Evolutionary conservation across 2,888 invertebrate genomes (phyloP).

Genomic region (Agriopis aurantiaria): DNA sequence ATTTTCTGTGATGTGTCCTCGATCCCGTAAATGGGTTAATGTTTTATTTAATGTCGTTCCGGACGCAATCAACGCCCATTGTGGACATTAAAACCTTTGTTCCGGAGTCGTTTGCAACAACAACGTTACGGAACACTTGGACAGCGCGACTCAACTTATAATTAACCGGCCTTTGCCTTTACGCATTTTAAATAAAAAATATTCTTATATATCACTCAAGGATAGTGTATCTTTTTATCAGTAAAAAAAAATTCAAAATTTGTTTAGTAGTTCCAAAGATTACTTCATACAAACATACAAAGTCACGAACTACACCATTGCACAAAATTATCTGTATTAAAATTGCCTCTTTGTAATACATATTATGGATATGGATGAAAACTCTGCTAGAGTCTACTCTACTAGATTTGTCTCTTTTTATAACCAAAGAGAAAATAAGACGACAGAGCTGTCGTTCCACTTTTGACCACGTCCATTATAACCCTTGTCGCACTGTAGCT

Average conservation of each 20-base stretch:
- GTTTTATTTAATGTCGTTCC: constrained; percentile 44
- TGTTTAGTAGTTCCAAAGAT: too few species aligned
- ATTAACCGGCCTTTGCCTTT: not conserved
- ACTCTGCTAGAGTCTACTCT: too few species aligned
- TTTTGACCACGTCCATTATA: not conserved
- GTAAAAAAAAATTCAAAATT: too few species aligned
- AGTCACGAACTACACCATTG: too few species aligned
- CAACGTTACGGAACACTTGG: constrained; percentile 8
- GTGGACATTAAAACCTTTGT: constrained; percentile 53
- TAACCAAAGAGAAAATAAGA: not conserved
- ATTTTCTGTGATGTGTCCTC: constrained; percentile 40
- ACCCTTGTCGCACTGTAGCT: constrained; percentile 8
- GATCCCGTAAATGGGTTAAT: constrained; percentile 52
- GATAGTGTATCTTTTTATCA: not conserved
- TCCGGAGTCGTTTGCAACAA: constrained; percentile 37
- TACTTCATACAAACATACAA: too few species aligned
- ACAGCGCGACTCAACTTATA: not conserved
- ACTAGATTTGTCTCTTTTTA: not conserved
- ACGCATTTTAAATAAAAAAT: not conserved
- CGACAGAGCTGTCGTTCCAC: not conserved
- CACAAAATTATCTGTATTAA: too few species aligned
- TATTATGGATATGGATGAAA: too few species aligned
- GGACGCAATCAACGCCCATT: constrained; percentile 53
- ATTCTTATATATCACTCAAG: not conserved
- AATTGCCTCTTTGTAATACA: too few species aligned